phyloP scores from a whole-genome alignment of 2,113 vertebrate genomes.

The Leptobrachium ailaonicum region DNA sequence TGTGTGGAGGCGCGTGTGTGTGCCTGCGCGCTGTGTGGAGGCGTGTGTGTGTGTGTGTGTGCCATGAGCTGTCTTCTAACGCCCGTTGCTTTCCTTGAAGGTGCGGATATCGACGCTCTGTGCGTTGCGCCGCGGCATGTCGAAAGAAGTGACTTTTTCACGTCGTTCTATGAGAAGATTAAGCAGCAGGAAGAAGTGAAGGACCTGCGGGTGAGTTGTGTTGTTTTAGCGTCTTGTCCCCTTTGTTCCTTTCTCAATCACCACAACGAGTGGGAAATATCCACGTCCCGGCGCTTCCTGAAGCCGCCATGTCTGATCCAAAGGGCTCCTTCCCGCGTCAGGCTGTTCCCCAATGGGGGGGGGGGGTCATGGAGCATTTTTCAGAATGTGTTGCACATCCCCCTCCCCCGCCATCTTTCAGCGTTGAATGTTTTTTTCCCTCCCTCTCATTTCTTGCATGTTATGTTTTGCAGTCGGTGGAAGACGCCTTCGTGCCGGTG shows the following conservation, averaged over 20 bases:
- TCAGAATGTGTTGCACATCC: no score
- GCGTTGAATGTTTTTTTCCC: no score
- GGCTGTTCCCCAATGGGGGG: no score
- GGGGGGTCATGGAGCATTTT: no score
- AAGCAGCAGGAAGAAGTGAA: conserved; percentile 87
- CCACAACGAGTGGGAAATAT: no score
- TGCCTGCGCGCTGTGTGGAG: neutral
- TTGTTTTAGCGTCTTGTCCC: no score
- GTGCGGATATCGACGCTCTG: conserved; percentile 88
- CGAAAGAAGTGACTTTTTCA: conserved; percentile 86
- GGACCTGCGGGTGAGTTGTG: conserved; percentile 76
- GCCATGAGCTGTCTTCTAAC: conserved; percentile 33
- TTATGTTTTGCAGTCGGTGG: conserved; percentile 71
- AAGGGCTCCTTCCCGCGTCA: no score
- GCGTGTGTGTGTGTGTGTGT: neutral
- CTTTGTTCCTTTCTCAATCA: no score
- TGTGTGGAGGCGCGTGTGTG: neutral
- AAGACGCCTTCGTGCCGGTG: conserved; percentile 88
- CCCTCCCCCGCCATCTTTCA: no score
- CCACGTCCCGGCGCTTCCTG: no score
- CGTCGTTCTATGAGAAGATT: conserved; percentile 86
- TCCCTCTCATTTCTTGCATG: no score
- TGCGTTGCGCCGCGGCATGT: conserved; percentile 87
- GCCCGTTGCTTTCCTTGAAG: conserved; percentile 61
- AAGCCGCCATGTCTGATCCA: no score